Evolutionary conservation across 2,113 vertebrate species (phyloP).

Genomic region (Cygnus atratus): DNA sequence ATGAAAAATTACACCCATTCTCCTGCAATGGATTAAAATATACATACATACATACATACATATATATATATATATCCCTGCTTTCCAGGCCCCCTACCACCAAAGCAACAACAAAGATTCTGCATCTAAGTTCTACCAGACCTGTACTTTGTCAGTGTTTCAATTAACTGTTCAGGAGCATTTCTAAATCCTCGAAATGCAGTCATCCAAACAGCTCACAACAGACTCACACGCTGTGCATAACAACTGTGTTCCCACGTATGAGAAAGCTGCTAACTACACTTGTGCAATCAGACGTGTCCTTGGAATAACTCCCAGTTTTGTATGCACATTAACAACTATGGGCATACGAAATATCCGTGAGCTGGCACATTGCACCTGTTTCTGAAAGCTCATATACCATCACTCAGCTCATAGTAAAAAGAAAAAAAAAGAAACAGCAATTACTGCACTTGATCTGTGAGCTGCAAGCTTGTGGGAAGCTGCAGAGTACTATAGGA

Average conservation of each 20-base stretch:
- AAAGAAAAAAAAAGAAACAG: not conserved
- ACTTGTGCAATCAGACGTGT: not conserved
- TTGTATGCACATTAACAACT: not conserved
- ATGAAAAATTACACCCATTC: not conserved
- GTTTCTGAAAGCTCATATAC: not conserved
- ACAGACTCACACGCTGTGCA: not conserved
- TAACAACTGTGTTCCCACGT: not conserved
- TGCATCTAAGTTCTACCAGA: not conserved
- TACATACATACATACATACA: not conserved
- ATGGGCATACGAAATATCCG: not conserved
- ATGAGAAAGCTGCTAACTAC: not conserved
- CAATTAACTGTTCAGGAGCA: not conserved
- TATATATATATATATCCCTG: not conserved
- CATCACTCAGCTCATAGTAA: not conserved
- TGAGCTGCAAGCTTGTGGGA: not conserved
- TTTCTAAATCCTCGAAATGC: not conserved
- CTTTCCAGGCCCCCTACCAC: not conserved
- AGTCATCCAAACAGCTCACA: not conserved
- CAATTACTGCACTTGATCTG: not conserved
- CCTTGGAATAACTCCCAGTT: not conserved
- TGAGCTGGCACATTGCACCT: not conserved
- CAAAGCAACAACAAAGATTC: not conserved
- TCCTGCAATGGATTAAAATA: not conserved
- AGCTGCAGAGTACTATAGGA: slow-evolving; percentile 22
- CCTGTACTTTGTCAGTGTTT: not conserved